These are phyloP conservation scores for Rousettus madagascariensis DNA, from an alignment of 2,797 vertebrate species.

Conservation along the genomic window DNA sequence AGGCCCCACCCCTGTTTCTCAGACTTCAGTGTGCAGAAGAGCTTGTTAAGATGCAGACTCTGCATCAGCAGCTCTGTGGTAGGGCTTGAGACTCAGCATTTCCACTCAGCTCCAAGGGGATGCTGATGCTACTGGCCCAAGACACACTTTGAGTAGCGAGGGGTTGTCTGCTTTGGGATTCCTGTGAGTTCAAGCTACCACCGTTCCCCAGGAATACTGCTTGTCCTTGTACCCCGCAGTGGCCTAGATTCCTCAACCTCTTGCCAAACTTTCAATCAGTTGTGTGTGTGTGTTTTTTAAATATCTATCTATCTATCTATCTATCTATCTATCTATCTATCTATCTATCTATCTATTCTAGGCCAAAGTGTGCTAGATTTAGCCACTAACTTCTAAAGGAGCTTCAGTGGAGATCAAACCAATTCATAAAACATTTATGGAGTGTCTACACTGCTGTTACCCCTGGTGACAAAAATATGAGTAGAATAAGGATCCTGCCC, in stretches of 20 bases:
- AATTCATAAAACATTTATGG: slow-evolving; percentile 1
- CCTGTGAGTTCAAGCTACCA: background rate
- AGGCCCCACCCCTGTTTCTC: background rate
- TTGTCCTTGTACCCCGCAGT: background rate
- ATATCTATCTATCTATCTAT: too few relatives aligned
- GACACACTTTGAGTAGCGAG: background rate
- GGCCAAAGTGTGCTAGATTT: background rate
- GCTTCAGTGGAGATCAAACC: background rate
- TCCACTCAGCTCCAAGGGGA: background rate
- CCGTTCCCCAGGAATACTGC: background rate
- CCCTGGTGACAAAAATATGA: background rate
- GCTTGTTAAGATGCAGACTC: background rate
- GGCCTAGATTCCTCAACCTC: background rate
- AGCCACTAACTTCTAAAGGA: background rate
- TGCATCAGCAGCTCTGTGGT: background rate
- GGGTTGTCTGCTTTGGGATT: background rate
- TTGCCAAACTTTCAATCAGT: background rate
- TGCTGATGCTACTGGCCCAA: background rate
- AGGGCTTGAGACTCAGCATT: background rate
- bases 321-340: too few relatives aligned
- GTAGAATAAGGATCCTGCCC: background rate
- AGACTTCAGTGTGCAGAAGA: background rate
- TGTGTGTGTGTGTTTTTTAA: background rate
- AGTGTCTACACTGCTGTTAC: background rate
- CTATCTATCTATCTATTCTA: too few relatives aligned